These are phyloP conservation scores for Notocelia uddmanniana DNA, from an alignment of 2,888 invertebrate genomes.

Conservation along the genomic window DNA sequence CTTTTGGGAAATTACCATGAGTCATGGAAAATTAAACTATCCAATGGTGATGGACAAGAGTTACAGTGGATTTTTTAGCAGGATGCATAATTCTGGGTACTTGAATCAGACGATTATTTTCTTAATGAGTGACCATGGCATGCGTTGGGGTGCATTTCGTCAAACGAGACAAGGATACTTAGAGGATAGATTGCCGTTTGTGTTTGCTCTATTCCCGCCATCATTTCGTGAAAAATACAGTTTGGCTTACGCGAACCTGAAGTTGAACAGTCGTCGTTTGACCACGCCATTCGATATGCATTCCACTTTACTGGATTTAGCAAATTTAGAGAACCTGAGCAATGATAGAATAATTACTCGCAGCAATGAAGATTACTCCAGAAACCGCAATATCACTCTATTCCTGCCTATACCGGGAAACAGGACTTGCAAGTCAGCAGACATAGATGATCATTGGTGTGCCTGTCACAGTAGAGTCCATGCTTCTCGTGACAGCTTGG, in stretches of 20 bases:
- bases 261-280: slow-evolving; percentile 87
- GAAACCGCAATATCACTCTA: slow-evolving; percentile 88
- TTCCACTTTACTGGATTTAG: slow-evolving; percentile 89
- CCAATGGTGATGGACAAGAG: slow-evolving; percentile 89
- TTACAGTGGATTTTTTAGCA: slow-evolving; percentile 84
- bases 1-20: slow-evolving; percentile 93
- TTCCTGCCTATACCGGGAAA: slow-evolving; percentile 88
- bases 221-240: slow-evolving; percentile 88
- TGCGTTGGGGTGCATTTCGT: slow-evolving; percentile 92
- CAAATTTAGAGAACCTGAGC: slow-evolving; percentile 70
- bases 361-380: slow-evolving; percentile 56
- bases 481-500: slow-evolving; percentile 77
- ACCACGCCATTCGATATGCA: slow-evolving; percentile 92
- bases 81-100: slow-evolving; percentile 75
- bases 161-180: slow-evolving; percentile 92
- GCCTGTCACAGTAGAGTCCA: slow-evolving; percentile 89
- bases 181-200: slow-evolving; percentile 94
- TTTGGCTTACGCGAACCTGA: slow-evolving; percentile 86
- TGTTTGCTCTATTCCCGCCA: slow-evolving; percentile 89
- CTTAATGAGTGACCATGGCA: slow-evolving; percentile 95
- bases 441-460: slow-evolving; percentile 93
- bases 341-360: slow-evolving; percentile 52
- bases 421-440: slow-evolving; percentile 90
- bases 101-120: slow-evolving; percentile 88
- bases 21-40: slow-evolving; percentile 92